Conservation (phyloP, 1,140 invertebrate species). For the Plodia interpunctella region DNA sequence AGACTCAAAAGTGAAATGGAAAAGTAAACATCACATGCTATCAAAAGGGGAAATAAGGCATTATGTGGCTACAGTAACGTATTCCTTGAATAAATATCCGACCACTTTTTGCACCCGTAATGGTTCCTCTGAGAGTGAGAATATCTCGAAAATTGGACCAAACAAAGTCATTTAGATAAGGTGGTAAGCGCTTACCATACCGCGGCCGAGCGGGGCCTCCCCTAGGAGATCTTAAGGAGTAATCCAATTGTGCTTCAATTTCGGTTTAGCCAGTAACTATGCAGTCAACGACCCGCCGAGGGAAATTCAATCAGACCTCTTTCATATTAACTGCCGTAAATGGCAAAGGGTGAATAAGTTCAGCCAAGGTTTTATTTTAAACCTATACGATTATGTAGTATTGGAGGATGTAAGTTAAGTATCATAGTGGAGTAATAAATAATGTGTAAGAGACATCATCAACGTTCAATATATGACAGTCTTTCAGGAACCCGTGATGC, state of each 20-base stretch:
- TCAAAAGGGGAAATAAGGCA: no score
- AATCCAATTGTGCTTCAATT: conserved; percentile 10
- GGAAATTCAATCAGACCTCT: conserved; percentile 9
- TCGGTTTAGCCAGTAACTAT: conserved; percentile 3
- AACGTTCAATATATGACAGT: no score
- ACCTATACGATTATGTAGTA: no score
- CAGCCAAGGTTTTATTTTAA: no score
- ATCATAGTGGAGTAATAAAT: no score
- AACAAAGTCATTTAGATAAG: conserved; percentile 9
- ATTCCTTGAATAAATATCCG: not conserved
- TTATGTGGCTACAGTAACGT: not conserved
- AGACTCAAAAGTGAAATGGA: no score
- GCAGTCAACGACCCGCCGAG: conserved; percentile 5
- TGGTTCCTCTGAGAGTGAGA: not conserved
- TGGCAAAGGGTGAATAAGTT: not conserved
- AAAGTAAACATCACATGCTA: no score
- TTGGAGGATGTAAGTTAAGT: no score
- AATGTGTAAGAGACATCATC: no score
- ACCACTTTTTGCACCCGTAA: not conserved
- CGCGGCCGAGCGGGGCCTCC: not conserved
- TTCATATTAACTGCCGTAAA: not conserved
- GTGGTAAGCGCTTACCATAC: conserved; percentile 9
- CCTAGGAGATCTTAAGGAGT: conserved; percentile 7
- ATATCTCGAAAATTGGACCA: conserved; percentile 4
- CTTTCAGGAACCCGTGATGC: no score